These are phyloP conservation scores for Colaptes auratus DNA, from an alignment of 2,113 vertebrate genomes.

Conservation along the genomic window DNA sequence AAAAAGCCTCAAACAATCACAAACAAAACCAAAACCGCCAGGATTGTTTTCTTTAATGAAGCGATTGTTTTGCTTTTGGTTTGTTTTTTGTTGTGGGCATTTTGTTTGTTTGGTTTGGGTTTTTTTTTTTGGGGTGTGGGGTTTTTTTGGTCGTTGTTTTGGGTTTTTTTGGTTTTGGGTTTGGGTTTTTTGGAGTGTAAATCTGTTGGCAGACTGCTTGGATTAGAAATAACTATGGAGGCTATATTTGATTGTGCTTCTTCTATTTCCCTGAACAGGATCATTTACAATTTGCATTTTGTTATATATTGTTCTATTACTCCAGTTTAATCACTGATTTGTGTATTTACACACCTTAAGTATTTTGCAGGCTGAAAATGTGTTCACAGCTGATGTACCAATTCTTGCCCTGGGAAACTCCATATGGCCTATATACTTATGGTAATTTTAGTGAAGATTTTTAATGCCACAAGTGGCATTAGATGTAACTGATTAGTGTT, in stretches of 20 bases:
- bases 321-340: background rate
- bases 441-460: conserved; percentile 13
- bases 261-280: background rate
- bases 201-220: background rate
- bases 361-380: background rate
- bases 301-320: background rate
- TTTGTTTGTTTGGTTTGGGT: background rate
- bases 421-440: background rate
- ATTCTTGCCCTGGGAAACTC: conserved; percentile 15
- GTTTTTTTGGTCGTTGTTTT: background rate
- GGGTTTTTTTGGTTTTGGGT: background rate
- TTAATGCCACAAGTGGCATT: background rate
- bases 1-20: too few species aligned
- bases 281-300: conserved; percentile 21
- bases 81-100: background rate
- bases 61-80: too few species aligned
- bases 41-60: too few species aligned
- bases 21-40: too few species aligned
- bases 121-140: background rate
- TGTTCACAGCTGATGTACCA: conserved; percentile 1
- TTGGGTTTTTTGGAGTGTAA: background rate
- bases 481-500: background rate
- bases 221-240: background rate
- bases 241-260: background rate
- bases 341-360: conserved; percentile 21